phyloP scores from a whole-genome alignment of 2,113 vertebrate genomes.

The Salminus brasiliensis region DNA sequence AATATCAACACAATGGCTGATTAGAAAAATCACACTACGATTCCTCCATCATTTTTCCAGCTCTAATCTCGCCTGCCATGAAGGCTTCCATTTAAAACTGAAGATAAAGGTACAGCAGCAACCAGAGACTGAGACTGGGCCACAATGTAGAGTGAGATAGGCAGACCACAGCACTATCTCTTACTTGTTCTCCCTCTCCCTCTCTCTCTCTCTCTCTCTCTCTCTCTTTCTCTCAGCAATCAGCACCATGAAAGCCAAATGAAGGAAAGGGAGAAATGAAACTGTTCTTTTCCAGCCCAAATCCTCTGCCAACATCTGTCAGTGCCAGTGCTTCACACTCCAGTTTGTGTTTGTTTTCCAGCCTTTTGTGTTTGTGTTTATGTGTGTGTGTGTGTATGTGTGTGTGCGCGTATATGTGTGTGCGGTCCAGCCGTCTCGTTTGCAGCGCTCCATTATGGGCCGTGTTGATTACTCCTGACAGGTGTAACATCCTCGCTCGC shows the following conservation, averaged over 20 bases:
- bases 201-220: conserved; percentile 15
- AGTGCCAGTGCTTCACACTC: conserved; percentile 66
- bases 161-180: conserved; percentile 60
- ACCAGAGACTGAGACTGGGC: conserved; percentile 66
- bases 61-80: conserved; percentile 77
- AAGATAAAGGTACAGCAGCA: conserved; percentile 61
- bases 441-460: conserved; percentile 48
- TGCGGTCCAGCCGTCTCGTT: conserved; percentile 47
- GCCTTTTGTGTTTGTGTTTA: conserved; percentile 39
- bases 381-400: conserved; percentile 38
- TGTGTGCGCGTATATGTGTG: conserved; percentile 18
- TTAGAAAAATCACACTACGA: conserved; percentile 69
- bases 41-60: conserved; percentile 53
- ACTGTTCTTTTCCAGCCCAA: conserved; percentile 69
- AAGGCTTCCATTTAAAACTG: conserved; percentile 71
- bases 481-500: conserved; percentile 72
- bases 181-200: conserved; percentile 4
- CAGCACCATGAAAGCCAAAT: conserved; percentile 65
- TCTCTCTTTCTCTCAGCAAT: conserved; percentile 29
- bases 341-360: conserved; percentile 41
- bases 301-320: conserved; percentile 78
- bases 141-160: conserved; percentile 71
- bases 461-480: conserved; percentile 74
- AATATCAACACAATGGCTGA: conserved; percentile 59
- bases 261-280: conserved; percentile 69